Conservation (phyloP, 2,113 vertebrate genomes). For the Struthidea cinerea region DNA sequence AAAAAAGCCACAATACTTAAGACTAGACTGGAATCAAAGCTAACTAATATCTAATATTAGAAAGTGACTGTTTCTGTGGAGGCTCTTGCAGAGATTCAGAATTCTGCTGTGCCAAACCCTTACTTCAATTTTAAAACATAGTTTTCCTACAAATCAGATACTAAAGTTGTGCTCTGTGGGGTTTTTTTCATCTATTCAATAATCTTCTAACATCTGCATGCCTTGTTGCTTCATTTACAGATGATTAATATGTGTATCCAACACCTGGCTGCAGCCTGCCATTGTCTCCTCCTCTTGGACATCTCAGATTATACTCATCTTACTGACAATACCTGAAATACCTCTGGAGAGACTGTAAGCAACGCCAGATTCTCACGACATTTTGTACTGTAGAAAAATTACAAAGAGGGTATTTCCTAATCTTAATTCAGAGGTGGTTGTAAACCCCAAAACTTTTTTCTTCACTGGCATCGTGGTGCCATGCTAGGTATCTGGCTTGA, state of each 20-base stretch:
- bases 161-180: not conserved
- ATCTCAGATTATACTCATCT: slow-evolving; percentile 74
- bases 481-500: not conserved
- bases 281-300: slow-evolving; percentile 76
- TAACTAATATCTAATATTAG: not conserved
- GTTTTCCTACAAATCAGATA: not conserved
- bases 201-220: not conserved
- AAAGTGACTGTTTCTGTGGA: not conserved
- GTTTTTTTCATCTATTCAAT: not conserved
- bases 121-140: not conserved
- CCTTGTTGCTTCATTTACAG: slow-evolving; percentile 48
- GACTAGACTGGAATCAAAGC: not conserved
- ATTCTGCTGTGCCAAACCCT: not conserved
- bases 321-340: slow-evolving; percentile 54
- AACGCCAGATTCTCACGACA: slow-evolving; percentile 75
- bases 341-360: slow-evolving; percentile 71
- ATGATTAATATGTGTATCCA: slow-evolving; percentile 76
- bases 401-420: slow-evolving; percentile 43
- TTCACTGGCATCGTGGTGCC: not conserved
- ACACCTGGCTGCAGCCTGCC: slow-evolving; percentile 71
- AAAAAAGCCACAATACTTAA: not conserved
- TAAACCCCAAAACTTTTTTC: not conserved
- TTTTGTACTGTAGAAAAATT: slow-evolving; percentile 72
- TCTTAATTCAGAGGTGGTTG: not conserved
- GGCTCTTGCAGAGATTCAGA: not conserved